Evolutionary conservation across 2,113 vertebrate species (phyloP).

Genomic region (Anser brachyrhynchus): DNA sequence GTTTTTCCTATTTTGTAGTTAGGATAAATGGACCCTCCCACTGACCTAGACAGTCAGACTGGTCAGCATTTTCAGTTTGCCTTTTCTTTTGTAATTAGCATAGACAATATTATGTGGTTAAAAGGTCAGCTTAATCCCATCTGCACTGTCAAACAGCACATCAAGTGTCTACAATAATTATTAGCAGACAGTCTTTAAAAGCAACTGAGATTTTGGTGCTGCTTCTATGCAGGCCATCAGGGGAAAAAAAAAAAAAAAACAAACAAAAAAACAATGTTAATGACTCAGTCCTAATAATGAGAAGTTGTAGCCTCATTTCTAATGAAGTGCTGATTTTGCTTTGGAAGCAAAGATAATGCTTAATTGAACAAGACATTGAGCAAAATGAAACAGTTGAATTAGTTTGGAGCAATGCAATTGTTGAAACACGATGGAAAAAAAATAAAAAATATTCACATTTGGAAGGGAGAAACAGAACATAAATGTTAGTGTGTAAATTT

Average conservation of each 20-base stretch:
- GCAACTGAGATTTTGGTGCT: neutral
- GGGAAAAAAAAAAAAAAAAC: neutral
- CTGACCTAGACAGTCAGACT: neutral
- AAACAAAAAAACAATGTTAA: neutral
- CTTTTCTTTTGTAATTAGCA: neutral
- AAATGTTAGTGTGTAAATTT: neutral
- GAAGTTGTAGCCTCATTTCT: neutral
- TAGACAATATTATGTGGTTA: neutral
- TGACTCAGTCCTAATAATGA: neutral
- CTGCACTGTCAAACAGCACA: neutral
- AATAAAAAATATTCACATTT: neutral
- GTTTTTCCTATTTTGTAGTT: neutral
- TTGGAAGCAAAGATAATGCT: neutral
- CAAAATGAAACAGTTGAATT: slow-evolving; percentile 1
- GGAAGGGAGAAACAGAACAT: neutral
- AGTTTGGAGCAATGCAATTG: neutral
- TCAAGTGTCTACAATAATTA: neutral
- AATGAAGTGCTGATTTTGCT: neutral
- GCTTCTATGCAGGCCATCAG: neutral
- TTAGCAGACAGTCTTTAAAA: neutral
- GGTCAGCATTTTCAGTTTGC: neutral
- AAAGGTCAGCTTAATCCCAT: neutral
- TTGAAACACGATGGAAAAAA: neutral
- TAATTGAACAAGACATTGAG: neutral
- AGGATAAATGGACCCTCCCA: neutral